Percentiles rank a stretch among this genome's conserved stretches.
phyloP scores from a whole-genome alignment of 2,797 vertebrate species.

The Cyclopterus lumpus region DNA sequence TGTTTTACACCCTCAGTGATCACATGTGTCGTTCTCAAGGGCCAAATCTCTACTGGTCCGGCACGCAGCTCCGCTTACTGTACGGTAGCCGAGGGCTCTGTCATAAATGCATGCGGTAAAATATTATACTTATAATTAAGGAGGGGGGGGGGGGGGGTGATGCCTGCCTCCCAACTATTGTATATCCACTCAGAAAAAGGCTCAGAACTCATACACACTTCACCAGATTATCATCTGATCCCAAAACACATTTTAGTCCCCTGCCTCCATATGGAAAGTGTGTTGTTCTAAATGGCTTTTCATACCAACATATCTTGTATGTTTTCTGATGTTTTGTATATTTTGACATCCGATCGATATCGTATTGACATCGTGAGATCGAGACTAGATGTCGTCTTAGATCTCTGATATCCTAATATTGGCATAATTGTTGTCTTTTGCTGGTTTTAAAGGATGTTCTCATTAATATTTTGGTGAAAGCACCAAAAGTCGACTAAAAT shows the following conservation, averaged over 20 bases:
- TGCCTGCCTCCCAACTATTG: constrained; percentile 4
- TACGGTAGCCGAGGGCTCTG: no score
- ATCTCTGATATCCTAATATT: no score
- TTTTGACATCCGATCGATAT: background rate
- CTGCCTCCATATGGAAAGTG: background rate
- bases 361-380: background rate
- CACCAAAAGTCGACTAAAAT: background rate
- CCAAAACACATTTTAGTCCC: constrained; percentile 14
- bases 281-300: background rate
- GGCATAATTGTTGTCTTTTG: background rate
- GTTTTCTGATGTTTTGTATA: background rate
- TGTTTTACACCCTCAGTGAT: constrained; percentile 73
- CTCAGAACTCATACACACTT: constrained; percentile 22
- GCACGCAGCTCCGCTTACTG: background rate
- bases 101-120: background rate
- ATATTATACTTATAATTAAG: background rate
- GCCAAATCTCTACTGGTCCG: constrained; percentile 23
- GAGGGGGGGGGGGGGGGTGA: background rate
- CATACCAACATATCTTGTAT: background rate
- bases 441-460: background rate
- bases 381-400: background rate
- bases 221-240: constrained; percentile 27
- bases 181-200: constrained; percentile 22
- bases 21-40: constrained; percentile 56
- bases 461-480: background rate